A percentile compares a stretch with the other conserved stretches of the same genome.
These are phyloP conservation scores for Drosophila limbata DNA, from an alignment of 2,888 invertebrate genomes.

Conservation along the genomic window DNA sequence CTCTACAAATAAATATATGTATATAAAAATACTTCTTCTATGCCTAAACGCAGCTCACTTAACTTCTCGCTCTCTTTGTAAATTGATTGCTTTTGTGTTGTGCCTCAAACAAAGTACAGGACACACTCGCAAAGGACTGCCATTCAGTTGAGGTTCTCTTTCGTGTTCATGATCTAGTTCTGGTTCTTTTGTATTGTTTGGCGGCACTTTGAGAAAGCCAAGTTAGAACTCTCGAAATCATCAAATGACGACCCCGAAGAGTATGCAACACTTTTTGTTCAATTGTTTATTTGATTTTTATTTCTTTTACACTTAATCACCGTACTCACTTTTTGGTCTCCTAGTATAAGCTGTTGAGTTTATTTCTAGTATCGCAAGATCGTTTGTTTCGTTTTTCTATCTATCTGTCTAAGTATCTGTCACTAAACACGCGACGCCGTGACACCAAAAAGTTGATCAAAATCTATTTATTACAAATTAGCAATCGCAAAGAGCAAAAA, in stretches of 20 bases:
- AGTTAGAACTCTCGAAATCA: slow-evolving; percentile 19
- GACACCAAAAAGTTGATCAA: slow-evolving; percentile 59
- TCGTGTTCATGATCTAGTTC: slow-evolving; percentile 4
- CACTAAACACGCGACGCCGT: slow-evolving; percentile 63
- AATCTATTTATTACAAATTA: slow-evolving; percentile 26
- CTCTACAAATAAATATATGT: slow-evolving; percentile 11
- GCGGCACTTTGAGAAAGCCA: slow-evolving; percentile 8
- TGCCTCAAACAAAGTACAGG: slow-evolving; percentile 50
- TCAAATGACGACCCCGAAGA: slow-evolving; percentile 37
- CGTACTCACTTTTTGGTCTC: slow-evolving; percentile 18
- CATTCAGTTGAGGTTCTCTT: slow-evolving; percentile 32
- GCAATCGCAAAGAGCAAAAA: slow-evolving; percentile 43
- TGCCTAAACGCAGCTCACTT: slow-evolving; percentile 16
- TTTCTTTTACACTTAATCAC: slow-evolving; percentile 31
- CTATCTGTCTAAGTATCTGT: slow-evolving; percentile 40
- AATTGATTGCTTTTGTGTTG: slow-evolving; percentile 57
- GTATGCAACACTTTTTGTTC: slow-evolving; percentile 40
- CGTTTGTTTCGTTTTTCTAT: slow-evolving; percentile 31
- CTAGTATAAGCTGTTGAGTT: slow-evolving; percentile 26
- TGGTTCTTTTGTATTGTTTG: slow-evolving; percentile 6
- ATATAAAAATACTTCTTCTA: slow-evolving; percentile 10
- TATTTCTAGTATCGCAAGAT: slow-evolving; percentile 22
- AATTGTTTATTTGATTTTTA: slow-evolving; percentile 29
- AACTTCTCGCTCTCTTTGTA: slow-evolving; percentile 39
- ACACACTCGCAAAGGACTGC: slow-evolving; percentile 35